These are phyloP conservation scores for Catocala sponsa DNA, from an alignment of 2,888 invertebrate species.

Conservation along the genomic window DNA sequence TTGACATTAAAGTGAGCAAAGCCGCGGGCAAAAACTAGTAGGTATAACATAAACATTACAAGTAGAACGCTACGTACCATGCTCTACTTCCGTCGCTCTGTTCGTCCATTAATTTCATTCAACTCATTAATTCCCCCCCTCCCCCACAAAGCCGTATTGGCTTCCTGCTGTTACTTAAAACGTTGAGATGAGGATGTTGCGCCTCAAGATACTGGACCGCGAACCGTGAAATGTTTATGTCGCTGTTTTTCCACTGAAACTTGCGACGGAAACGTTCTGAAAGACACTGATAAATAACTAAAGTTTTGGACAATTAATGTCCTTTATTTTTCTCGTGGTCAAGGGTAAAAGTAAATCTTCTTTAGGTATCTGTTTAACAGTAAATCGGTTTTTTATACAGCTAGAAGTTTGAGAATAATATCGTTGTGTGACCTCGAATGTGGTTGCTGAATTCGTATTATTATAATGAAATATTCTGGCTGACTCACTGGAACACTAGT, in stretches of 20 bases:
- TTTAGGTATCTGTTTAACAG: neutral
- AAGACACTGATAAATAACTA: conserved; percentile 10
- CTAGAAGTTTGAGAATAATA: neutral
- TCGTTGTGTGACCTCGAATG: neutral
- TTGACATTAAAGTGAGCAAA: no score
- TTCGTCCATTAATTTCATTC: conserved; percentile 46
- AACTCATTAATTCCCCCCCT: conserved; percentile 52
- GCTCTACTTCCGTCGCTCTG: conserved; percentile 7
- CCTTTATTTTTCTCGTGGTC: conserved; percentile 12
- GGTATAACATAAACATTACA: conserved; percentile 1
- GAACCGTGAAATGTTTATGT: conserved; percentile 41
- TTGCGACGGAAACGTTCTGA: neutral
- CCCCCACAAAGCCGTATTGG: conserved; percentile 28
- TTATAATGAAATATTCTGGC: no score
- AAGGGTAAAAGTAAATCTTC: neutral
- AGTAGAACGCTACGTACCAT: conserved; percentile 9
- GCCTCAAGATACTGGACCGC: conserved; percentile 1
- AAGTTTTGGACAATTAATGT: conserved; percentile 28
- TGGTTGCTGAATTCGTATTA: neutral
- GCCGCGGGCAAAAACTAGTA: neutral
- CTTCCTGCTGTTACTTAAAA: conserved; percentile 41
- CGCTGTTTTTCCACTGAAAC: conserved; percentile 31
- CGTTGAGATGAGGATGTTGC: conserved; percentile 11
- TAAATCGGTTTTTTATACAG: no score
- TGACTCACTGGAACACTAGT: no score